Conservation (phyloP, 1,140 invertebrate species). For the Heliothis subflexa region DNA sequence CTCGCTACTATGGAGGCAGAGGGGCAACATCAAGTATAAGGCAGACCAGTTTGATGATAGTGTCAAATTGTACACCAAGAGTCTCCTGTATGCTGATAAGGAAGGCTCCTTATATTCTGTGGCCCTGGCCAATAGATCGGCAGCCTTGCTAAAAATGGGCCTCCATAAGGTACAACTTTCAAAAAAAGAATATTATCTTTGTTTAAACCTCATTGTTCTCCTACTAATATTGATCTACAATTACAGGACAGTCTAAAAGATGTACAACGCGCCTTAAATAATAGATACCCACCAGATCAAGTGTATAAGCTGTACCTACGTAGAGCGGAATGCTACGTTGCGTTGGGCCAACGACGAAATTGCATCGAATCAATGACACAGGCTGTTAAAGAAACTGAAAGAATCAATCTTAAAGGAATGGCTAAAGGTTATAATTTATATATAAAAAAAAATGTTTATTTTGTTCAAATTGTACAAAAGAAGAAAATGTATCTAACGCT, state of each 20-base stretch:
- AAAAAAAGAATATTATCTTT: not conserved
- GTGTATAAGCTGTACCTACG: constrained; percentile 71
- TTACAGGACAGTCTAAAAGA: constrained; percentile 72
- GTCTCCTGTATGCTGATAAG: constrained; percentile 72
- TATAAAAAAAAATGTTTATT: not conserved
- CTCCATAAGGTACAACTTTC: constrained; percentile 64
- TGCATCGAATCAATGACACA: constrained; percentile 57
- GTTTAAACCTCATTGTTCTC: not conserved
- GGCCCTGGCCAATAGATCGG: constrained; percentile 78
- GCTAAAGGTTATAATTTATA: not conserved
- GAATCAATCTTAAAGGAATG: not conserved
- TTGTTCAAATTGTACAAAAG: not conserved
- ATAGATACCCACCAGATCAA: constrained; percentile 66
- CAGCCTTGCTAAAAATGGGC: constrained; percentile 70
- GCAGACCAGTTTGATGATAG: constrained; percentile 67
- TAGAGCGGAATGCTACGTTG: constrained; percentile 71
- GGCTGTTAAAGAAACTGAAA: constrained; percentile 59
- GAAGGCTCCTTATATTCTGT: constrained; percentile 71
- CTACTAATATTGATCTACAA: not conserved
- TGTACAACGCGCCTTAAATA: constrained; percentile 63
- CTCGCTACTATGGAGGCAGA: constrained; percentile 70
- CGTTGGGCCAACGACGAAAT: constrained; percentile 55
- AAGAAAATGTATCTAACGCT: no score
- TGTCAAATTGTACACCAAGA: constrained; percentile 73
- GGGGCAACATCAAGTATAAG: constrained; percentile 75